These are phyloP conservation scores for Polyommatus iphigenia DNA, from an alignment of 2,888 invertebrate species.

Conservation along the genomic window DNA sequence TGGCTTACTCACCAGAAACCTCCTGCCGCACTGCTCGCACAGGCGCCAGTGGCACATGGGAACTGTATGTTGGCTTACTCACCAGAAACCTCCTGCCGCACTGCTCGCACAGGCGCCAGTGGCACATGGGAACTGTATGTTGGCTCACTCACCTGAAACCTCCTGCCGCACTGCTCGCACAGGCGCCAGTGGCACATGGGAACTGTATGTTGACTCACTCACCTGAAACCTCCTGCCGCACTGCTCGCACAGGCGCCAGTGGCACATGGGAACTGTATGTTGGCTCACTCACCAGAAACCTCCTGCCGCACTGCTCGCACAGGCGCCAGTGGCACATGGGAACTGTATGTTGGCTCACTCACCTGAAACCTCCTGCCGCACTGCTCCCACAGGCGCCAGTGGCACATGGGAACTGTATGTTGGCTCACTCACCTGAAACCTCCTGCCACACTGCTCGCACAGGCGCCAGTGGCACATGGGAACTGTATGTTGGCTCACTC, in stretches of 20 bases:
- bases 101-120: background rate
- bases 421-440: background rate
- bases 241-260: background rate
- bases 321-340: too few species aligned
- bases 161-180: conserved; percentile 8
- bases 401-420: background rate
- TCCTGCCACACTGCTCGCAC: too few species aligned
- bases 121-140: background rate
- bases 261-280: background rate
- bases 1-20: background rate
- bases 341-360: background rate
- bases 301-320: too few species aligned
- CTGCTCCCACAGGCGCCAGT: too few species aligned
- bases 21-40: conserved; percentile 8
- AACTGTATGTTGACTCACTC: background rate
- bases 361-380: background rate
- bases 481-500: background rate
- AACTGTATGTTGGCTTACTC: background rate
- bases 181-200: background rate
- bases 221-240: background rate
- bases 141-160: background rate
- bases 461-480: too few species aligned
- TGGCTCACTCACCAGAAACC: background rate
- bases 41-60: too few species aligned
- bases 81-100: background rate